These are phyloP conservation scores for Trachythela sp. DNA, from an alignment of 64 coral and sea anemone genomes.

Conservation along the genomic window DNA sequence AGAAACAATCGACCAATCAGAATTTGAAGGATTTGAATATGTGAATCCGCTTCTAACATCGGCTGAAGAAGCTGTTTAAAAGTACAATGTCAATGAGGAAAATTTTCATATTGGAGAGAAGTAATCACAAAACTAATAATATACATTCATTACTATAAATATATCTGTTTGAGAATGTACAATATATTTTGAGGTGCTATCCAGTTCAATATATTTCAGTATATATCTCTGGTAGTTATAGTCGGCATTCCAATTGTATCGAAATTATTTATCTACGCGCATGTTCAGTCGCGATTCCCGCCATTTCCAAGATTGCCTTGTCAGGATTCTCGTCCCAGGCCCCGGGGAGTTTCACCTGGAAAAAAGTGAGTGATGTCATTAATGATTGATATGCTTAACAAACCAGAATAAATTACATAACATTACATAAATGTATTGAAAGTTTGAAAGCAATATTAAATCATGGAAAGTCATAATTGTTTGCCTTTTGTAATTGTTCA, in stretches of 20 bases:
- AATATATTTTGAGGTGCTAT: background rate
- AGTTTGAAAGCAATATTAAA: background rate
- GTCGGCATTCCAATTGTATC: too few species aligned
- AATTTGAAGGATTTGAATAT: slow-evolving; percentile 99
- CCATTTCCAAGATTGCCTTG: slow-evolving; percentile 72
- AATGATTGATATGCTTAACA: background rate
- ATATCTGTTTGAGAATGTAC: background rate
- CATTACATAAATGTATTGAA: background rate
- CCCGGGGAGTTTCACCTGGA: slow-evolving; percentile 73
- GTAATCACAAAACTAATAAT: background rate
- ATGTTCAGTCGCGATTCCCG: slow-evolving; percentile 70
- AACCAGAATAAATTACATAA: background rate
- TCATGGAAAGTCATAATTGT: background rate
- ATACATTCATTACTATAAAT: background rate
- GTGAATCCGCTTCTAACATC: slow-evolving; percentile 98
- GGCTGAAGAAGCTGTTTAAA: slow-evolving; percentile 77
- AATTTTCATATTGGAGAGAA: background rate
- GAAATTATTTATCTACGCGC: slow-evolving; percentile 49
- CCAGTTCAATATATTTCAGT: too few species aligned
- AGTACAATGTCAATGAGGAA: background rate
- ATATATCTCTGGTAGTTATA: too few species aligned
- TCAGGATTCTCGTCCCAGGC: slow-evolving; percentile 81
- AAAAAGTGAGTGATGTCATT: background rate
- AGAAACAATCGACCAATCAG: slow-evolving; percentile 95
- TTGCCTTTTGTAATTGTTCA: slow-evolving; percentile 76